Evolutionary conservation across 2,797 vertebrate species (phyloP), one percentile per base, ranked within the genome.

Genomic region (Spea hammondii): DNA sequence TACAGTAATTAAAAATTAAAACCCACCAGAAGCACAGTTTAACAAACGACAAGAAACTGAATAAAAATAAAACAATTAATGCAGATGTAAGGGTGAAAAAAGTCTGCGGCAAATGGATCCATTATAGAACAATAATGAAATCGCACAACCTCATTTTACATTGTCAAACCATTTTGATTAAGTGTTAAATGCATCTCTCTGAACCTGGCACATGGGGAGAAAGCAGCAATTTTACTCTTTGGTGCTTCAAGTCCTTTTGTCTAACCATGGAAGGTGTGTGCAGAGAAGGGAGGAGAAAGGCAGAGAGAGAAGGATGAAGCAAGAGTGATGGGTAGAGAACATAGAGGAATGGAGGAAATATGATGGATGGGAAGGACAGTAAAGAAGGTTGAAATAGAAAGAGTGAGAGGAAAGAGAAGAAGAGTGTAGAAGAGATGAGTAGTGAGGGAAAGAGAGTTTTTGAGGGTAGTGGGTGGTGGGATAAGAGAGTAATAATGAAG

Each of bases 1-100:
- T 79, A 74, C 12, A 79, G 88, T 87, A 90, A 91, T 91, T 90
- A 91, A 91, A 92, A 91, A 90, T 89, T 90, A 88, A 90, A 86
- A 91, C 84, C 85, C 85, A 89, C 85, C 83, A 86, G 80, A 86
- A 86, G 84, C 88, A 88, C 88, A 86, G 84, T 79, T 84, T 91
- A 89, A 90, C 86, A 91, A 90, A 90, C 89, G 89, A 85, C 48
- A 91, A 88, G 86, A 83, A 91, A 45, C 78, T 69, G 46, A 88
- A 84, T 87, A 81, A 86, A 88, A 87, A 47, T 53, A 90, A 88
- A 89, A 90, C 85, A 90, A 92, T 92, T 91, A 91, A 80, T 79
- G 72, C 84, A 87, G 84, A 86, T 62, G 85, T 87, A 84, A 88
- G 88, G 85, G 57, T 76, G 84, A 32, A 65, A 11, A 62, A 51